Evolutionary conservation across 1,140 invertebrate genomes (phyloP), one percentile per base, ranked within the genome.

Genomic region (Caenorhabditis inopinata): DNA sequence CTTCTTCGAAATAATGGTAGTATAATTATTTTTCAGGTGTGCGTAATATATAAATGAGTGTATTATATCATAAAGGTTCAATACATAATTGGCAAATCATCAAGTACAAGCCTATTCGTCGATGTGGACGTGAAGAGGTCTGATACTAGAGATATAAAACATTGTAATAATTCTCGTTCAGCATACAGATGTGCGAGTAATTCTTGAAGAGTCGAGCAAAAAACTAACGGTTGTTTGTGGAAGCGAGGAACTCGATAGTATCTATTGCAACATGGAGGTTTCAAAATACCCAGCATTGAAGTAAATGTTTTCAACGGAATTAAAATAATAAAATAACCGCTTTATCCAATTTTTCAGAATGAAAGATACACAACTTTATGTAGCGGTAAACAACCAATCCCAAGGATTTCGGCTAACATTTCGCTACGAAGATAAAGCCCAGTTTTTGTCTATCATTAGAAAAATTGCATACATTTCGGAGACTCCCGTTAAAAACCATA

Each of bases 331-430:
- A 21, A 16, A 11, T 68, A 21, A 29, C 18, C 7, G 49, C 6
- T 5, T n/a, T n/a, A n/a, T n/a, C n/a, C n/a, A n/a, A n/a, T n/a
- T n/a, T 6, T 51, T 51, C n/a, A 68, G 58, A 68, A 68, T 68
- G n/a, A 68, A 68, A 9, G 7, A 16, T 12, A 1, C 25, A 32
- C n/a, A 38, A 7, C 21, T 68, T 0, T 68, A 18, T 42, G 58
- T 42, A 16, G 1, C 38, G 14, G 32, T 38, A 16, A 68, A 68
- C n/a, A 2, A 2, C 1, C 32, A 42, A 3, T 35, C 32, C n/a
- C 58, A 68, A 62, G 58, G 58, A 18, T 68, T 68, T 12, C 58
- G 58, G n/a, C 2, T 68, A 12, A 68, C 58, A 7, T 42, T 68
- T n/a, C 14, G 25, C 9, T 12, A 2, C 11, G 32, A 68, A 21